Evolutionary conservation across 2,797 vertebrate genomes (phyloP), one percentile per base, ranked within the genome.

Genomic region (Diglossa cyanea): DNA sequence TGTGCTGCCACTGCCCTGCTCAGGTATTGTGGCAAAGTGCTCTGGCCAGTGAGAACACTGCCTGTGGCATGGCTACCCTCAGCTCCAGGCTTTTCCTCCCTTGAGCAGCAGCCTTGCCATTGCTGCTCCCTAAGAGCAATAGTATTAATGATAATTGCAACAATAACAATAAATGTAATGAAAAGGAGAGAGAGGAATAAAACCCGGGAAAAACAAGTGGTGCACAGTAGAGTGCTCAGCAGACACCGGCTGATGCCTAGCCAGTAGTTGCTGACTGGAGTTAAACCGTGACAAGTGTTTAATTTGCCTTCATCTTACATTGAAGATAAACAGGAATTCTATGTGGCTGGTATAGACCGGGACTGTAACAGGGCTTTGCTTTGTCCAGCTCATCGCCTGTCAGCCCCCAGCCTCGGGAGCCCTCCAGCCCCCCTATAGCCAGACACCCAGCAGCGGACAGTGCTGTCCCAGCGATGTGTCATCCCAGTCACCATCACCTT

Each of bases 301-400:
- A 12, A 30, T 23, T 51, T 7, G 16, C 3, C 2, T 47, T 17
- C 37, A 24, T 79, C 23, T 44, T 31, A 15, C 5, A 6, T 0
- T 3, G 17, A 50, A 12, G 12, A 28, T 19, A 13, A 54, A 17
- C 20, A 37, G 39, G 4, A 10, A 31, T 58, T 42, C 17, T 33
- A 2, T 0, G 6, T 7, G 48, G 31, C 16, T 30, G 53, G 30
- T 35, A 18, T 0, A 2, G 47, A 39, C 5, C 6, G 3, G n/a
- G 50, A 18, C 20, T 31, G 6, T 5, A 21, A 9, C 6, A 11
- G 30, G 14, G 21, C 35, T 42, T 37, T n/a, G 48, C 58, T 54
- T 13, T 13, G 11, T 14, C 19, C 35, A 31, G 42, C 44, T 31
- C 37, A 8, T 3, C 0, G 1, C 31, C 13, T 7, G 54, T 18